A percentile compares a stretch with the other conserved stretches of the same genome.
phyloP scores from a whole-genome alignment of 2,797 vertebrate genomes.

The Gallinago nigripennis region DNA sequence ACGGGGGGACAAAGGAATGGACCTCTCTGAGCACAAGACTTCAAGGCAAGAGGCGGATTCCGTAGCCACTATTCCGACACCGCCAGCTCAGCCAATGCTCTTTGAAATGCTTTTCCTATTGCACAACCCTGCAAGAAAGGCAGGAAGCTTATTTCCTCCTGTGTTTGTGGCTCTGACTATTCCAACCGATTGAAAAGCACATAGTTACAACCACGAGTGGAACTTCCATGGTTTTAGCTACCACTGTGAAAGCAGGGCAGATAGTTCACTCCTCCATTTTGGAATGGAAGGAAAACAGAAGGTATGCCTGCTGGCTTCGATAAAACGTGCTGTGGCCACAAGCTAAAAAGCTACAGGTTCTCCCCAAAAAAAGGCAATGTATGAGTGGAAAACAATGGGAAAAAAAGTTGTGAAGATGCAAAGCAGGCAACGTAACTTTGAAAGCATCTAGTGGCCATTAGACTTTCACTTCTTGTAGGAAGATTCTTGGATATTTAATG shows the following conservation, averaged over 20 bases:
- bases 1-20: background rate
- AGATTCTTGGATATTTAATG: background rate
- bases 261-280: background rate
- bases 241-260: background rate
- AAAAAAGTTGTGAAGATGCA: background rate
- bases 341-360: background rate
- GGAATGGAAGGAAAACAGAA: background rate
- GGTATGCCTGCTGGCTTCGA: background rate
- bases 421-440: background rate
- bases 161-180: background rate
- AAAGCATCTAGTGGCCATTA: background rate
- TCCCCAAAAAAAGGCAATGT: background rate
- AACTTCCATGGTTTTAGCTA: background rate
- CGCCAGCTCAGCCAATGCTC: background rate
- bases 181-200: background rate
- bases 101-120: background rate
- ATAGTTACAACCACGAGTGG: background rate
- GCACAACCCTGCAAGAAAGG: background rate
- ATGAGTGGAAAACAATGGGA: background rate
- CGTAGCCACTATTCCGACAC: background rate
- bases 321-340: background rate
- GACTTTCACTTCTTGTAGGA: background rate
- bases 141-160: background rate
- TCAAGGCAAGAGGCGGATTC: background rate
- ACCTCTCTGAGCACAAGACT: background rate